Base-by-base conservation (phyloP, 1,140 invertebrate species). In the Drosophila sturtevanti region DNA sequence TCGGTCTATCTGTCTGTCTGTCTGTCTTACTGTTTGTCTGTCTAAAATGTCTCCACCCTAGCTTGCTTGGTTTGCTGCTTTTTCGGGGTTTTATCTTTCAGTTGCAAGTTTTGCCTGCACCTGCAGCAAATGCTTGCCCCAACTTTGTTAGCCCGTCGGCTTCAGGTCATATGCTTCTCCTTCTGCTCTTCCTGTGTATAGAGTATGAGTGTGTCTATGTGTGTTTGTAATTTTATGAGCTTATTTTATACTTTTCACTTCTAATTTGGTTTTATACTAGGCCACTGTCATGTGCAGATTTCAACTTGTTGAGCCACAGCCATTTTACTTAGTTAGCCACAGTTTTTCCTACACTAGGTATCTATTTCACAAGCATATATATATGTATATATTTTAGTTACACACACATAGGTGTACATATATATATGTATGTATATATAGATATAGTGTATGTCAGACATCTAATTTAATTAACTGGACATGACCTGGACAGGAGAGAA, bases 171-270 rank as follows among this genome's bases (percentile, higher is more conserved):
- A 58, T 16, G n/a, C 18, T 21, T 2, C 31, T 11, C 16, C 24
- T 27, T 1, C 24, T 14, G 6, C 5, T 1, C 10, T 16, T n/a
- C 27, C 24, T 24, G 7, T 31, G 27, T 31, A 6, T 31, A 6
- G n/a, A 4, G 27, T 31, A 31, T 31, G 27, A n/a, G 38, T 14
- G 34, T 16, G 35, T 55, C 37, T 59, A 52, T 82, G 61, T 35
- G 21, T 81, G 64, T 64, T 61, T 73, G 74, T 72, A 72, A 79
- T 80, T 82, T 87, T 63, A 87, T 89, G 77, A 87, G 84, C 68
- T 89, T 89, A 89, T 89, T 89, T 81, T 77, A 89, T 89, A 78
- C 74, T 77, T 82, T 84, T 84, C 76, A 60, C 72, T 84, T 84
- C 62, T 82, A 79, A 79, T 87, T 87, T 80, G 72, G 56, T 67